Evolutionary conservation across 2,797 vertebrate species (phyloP).

Genomic region (Chelonia mydas): DNA sequence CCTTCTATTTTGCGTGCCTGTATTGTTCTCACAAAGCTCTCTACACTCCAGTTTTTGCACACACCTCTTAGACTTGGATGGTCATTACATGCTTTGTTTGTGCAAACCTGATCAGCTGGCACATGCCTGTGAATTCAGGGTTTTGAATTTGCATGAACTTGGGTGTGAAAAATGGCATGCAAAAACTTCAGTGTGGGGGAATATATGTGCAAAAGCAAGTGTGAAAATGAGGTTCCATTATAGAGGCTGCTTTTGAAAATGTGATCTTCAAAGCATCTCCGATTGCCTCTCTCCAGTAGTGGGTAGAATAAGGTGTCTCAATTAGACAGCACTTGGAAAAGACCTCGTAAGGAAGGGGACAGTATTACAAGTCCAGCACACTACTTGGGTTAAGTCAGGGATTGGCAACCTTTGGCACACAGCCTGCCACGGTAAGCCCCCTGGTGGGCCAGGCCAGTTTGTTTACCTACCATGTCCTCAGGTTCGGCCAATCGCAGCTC

Average conservation of each 20-base stretch:
- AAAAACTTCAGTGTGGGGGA: neutral
- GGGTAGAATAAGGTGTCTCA: slow-evolving; percentile 36
- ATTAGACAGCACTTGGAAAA: neutral
- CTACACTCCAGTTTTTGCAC: neutral
- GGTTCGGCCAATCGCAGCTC: too few species aligned
- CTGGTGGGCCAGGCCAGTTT: too few species aligned
- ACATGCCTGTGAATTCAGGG: neutral
- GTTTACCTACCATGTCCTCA: too few species aligned
- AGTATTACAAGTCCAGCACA: slow-evolving; percentile 21
- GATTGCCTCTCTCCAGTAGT: slow-evolving; percentile 42
- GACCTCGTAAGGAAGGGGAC: slow-evolving; percentile 5
- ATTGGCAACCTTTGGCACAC: too few species aligned
- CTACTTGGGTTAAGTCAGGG: neutral
- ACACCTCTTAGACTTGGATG: neutral
- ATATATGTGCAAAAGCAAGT: neutral
- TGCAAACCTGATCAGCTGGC: neutral
- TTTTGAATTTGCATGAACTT: neutral
- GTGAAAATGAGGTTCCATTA: slow-evolving; percentile 26
- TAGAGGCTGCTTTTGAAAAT: slow-evolving; percentile 71
- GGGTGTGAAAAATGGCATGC: neutral
- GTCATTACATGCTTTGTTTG: neutral
- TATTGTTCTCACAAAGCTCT: neutral
- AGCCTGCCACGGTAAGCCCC: too few species aligned
- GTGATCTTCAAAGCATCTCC: neutral
- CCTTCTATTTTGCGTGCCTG: neutral